Evolutionary conservation across 2,113 vertebrate species (phyloP).

Genomic region (Raphicerus campestris): DNA sequence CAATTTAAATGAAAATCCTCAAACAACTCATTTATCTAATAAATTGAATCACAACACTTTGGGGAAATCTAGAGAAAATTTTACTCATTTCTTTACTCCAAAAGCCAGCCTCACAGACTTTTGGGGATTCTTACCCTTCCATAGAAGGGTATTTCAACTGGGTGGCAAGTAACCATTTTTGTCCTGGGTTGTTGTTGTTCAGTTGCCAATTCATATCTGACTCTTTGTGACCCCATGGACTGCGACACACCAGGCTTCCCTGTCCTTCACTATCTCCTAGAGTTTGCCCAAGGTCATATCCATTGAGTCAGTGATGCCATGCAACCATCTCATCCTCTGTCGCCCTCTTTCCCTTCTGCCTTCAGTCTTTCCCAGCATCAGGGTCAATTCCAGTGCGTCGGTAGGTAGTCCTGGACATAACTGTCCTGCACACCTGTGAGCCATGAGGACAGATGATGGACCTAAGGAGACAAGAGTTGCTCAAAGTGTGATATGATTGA

Average conservation of each 20-base stretch:
- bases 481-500: background rate
- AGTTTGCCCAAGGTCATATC: background rate
- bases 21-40: constrained; percentile 9
- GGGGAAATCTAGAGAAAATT: background rate
- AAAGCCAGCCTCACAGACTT: background rate
- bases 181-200: background rate
- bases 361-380: background rate
- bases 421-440: background rate
- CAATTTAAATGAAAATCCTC: background rate
- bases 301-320: background rate
- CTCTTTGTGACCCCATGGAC: background rate
- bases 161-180: background rate
- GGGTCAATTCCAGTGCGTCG: background rate
- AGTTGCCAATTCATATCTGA: background rate
- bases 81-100: background rate
- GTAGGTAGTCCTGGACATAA: background rate
- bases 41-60: background rate
- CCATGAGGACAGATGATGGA: background rate
- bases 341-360: background rate
- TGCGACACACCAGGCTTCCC: background rate
- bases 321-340: background rate
- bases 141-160: background rate
- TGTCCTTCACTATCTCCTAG: background rate
- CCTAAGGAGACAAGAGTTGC: background rate
- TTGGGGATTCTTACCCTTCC: background rate